A percentile compares a stretch with the other conserved stretches of the same genome.
Conservation (phyloP, 2,797 vertebrate genomes). For the Hipposideros larvatus region DNA sequence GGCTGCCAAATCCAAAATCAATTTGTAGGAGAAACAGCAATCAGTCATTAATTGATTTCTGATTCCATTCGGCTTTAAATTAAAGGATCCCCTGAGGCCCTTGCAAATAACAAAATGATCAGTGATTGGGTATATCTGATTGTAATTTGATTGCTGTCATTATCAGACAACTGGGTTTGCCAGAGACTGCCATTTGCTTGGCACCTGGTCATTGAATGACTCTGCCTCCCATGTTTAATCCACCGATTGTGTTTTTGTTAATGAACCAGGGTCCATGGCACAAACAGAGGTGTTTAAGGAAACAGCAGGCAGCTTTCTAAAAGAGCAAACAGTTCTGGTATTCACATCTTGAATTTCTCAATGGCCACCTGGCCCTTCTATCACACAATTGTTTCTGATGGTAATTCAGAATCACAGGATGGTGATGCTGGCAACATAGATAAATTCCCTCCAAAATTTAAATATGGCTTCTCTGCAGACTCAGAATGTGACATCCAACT, state of each 20-base stretch:
- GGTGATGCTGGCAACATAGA: neutral
- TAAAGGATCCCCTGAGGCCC: slow-evolving; percentile 55
- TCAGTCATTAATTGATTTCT: slow-evolving; percentile 87
- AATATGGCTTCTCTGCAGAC: neutral
- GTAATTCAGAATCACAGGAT: slow-evolving; percentile 7
- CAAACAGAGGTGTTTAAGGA: slow-evolving; percentile 21
- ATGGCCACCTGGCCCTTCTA: neutral
- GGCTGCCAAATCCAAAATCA: slow-evolving; percentile 83
- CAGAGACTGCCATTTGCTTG: neutral
- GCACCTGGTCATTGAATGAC: neutral
- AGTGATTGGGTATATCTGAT: slow-evolving; percentile 17
- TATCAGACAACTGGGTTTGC: neutral
- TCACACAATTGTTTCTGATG: neutral
- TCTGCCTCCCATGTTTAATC: neutral
- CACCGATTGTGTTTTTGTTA: neutral
- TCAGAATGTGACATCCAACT: neutral
- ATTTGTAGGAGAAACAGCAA: slow-evolving; percentile 83
- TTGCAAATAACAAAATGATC: slow-evolving; percentile 41
- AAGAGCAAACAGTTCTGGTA: neutral
- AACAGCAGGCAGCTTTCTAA: neutral
- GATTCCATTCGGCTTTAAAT: slow-evolving; percentile 80
- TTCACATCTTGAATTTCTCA: slow-evolving; percentile 9
- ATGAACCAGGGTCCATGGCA: neutral
- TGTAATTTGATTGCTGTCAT: neutral
- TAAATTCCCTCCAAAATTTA: neutral